phyloP scores from a whole-genome alignment of 2,797 vertebrate genomes.

The Rhynchotus rufescens region DNA sequence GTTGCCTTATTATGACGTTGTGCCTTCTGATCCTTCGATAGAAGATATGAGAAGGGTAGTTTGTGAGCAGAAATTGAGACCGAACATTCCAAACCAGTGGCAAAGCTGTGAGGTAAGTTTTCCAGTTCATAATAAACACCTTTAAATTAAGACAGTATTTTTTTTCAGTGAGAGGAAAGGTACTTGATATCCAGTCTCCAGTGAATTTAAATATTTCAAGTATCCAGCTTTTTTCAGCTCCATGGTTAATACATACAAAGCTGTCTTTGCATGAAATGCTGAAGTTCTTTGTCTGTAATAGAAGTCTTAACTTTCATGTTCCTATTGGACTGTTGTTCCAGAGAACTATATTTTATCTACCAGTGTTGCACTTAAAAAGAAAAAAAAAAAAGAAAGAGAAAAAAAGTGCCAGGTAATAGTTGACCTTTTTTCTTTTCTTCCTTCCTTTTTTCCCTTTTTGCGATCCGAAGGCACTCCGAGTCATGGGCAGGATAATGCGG shows the following conservation, averaged over 20 bases:
- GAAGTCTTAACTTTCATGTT: fast-evolving
- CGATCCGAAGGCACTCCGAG: conserved; percentile 86
- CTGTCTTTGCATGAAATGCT: not conserved
- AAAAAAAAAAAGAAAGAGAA: fast-evolving
- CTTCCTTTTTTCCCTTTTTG: not conserved
- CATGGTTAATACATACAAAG: not conserved
- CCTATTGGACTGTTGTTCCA: fast-evolving
- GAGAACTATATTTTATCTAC: not conserved
- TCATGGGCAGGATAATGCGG: conserved; percentile 95
- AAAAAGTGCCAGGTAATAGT: not conserved
- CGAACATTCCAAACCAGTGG: conserved; percentile 97
- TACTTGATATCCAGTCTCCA: fast-evolving
- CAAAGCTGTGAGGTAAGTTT: conserved; percentile 94
- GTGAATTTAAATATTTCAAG: not conserved
- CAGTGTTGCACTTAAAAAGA: fast-evolving
- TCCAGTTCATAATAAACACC: not conserved
- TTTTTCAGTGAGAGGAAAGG: not conserved
- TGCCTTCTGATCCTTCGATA: conserved; percentile 96
- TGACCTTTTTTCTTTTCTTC: not conserved
- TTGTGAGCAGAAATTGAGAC: conserved; percentile 95
- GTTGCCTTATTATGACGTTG: conserved; percentile 95
- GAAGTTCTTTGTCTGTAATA: not conserved
- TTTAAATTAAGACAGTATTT: not conserved
- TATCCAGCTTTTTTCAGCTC: not conserved
- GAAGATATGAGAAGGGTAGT: conserved; percentile 96